Evolutionary conservation across 2,888 invertebrate genomes (phyloP), one percentile per base, ranked within the genome.

Genomic region (Tetanocera ferruginea): DNA sequence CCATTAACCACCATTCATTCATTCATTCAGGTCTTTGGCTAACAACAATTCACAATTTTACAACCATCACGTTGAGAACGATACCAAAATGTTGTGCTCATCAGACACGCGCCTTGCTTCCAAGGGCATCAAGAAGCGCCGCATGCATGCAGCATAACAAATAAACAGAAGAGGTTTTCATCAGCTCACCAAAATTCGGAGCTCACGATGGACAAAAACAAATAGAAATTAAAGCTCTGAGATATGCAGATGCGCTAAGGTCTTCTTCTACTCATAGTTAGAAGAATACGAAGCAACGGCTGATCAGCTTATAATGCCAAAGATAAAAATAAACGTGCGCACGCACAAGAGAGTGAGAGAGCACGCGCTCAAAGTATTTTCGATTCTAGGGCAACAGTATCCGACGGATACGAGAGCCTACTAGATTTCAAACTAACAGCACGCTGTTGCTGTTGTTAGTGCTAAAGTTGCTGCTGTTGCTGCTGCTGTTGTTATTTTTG

Each of bases 41-140:
- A 66, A 9, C 51, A 28, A 64, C 17, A 25, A 2, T 6, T 8
- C 57, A 71, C 62, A 19, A 28, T 8, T 17, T 19, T 5, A n/a
- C n/a, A 64, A 25, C 23, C 19, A 57, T 57, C 25, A 23, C 23
- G 25, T 14, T 14, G 11, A 57, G 23, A 23, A 23, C 14, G 23
- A 57, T 43, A 43, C 11, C 1, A n/a, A 28, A 28, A 62, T 25
- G 17, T 23, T 49, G 25, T 8, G 52, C 70, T 70, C 82, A 43
- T 82, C 82, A 80, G 82, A 81, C 83, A 83, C 83, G 83, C 83
- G 83, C 83, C 79, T 78, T 83, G 78, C 75, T 77, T 72, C 77
- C 74, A 81, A 76, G 78, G 79, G 81, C 80, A 81, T 78, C 79
- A 19, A 49, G 55, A 49, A 17, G 60, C 49, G 23, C 57, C 28